Evolutionary conservation across 2,888 invertebrate genomes (phyloP).

Genomic region (Desoria tigrina): DNA sequence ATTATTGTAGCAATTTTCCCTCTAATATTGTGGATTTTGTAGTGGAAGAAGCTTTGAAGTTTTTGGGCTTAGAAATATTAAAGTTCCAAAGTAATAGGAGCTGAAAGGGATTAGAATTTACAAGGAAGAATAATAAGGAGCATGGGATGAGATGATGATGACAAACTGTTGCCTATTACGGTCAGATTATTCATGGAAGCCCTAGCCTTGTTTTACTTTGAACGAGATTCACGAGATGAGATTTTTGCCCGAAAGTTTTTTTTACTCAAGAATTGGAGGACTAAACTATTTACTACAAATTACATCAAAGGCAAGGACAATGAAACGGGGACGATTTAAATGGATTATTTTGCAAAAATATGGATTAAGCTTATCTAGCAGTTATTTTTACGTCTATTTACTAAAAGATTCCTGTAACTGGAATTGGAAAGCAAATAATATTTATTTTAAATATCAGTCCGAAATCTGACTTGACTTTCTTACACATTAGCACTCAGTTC

Average conservation of each 20-base stretch:
- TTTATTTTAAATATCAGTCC: too few species aligned
- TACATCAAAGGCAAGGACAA: not conserved
- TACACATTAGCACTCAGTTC: too few species aligned
- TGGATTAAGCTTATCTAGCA: too few species aligned
- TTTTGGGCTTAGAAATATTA: not conserved
- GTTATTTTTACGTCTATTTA: too few species aligned
- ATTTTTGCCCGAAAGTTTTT: not conserved
- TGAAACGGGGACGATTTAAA: not conserved
- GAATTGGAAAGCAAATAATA: too few species aligned
- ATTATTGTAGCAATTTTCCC: too few species aligned
- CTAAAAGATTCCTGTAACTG: too few species aligned
- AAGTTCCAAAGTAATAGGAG: too few species aligned
- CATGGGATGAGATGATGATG: slow-evolving; percentile 1
- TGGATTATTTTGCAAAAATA: too few species aligned
- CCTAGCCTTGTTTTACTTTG: not conserved
- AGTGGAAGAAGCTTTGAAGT: not conserved
- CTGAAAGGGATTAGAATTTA: slow-evolving; percentile 1
- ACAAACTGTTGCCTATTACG: slow-evolving; percentile 5
- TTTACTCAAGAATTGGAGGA: not conserved
- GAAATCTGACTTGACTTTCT: too few species aligned
- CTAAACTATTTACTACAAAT: not conserved
- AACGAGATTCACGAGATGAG: too few species aligned
- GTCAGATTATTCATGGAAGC: not conserved
- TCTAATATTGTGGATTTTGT: not conserved
- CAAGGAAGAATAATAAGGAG: not conserved